Evolutionary conservation across 37 sponge, comb jelly and placozoan species (phyloP).

Genomic region (Ephydatia muelleri): DNA sequence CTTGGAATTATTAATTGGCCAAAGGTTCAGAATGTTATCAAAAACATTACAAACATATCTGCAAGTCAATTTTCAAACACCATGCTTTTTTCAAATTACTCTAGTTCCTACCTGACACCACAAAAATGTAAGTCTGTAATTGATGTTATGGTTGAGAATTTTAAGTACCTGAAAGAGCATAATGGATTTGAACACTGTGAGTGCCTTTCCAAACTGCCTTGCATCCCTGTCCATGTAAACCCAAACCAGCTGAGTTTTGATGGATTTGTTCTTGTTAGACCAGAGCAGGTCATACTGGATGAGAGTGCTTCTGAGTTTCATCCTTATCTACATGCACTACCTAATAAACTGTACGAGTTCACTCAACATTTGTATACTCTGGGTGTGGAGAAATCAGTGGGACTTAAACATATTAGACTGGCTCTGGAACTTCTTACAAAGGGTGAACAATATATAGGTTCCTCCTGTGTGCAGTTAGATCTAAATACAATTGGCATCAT

Average conservation of each 20-base stretch:
- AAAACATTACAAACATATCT: slow-evolving; percentile 38
- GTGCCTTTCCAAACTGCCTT: background rate
- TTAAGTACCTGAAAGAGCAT: slow-evolving; percentile 4
- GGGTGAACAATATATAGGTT: background rate
- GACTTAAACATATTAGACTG: background rate
- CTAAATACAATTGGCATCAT: background rate
- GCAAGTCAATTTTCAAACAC: slow-evolving; percentile 5
- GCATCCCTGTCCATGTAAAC: background rate
- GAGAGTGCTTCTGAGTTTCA: background rate
- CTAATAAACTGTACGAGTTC: background rate
- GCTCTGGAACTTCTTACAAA: background rate
- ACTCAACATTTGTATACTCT: background rate
- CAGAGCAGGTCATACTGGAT: background rate
- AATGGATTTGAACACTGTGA: background rate
- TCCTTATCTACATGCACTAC: background rate
- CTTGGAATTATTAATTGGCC: slow-evolving; percentile 4
- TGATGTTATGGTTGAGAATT: background rate
- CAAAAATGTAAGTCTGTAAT: background rate
- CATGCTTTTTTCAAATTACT: slow-evolving; percentile 30
- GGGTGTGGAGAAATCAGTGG: background rate
- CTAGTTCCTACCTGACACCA: background rate
- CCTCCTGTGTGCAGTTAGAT: background rate
- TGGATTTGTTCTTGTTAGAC: background rate
- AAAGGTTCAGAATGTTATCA: slow-evolving; percentile 29
- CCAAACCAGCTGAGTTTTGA: background rate